Base-by-base conservation (phyloP, 2,797 vertebrate genomes). In the Typhlichthys eigenmanni region DNA sequence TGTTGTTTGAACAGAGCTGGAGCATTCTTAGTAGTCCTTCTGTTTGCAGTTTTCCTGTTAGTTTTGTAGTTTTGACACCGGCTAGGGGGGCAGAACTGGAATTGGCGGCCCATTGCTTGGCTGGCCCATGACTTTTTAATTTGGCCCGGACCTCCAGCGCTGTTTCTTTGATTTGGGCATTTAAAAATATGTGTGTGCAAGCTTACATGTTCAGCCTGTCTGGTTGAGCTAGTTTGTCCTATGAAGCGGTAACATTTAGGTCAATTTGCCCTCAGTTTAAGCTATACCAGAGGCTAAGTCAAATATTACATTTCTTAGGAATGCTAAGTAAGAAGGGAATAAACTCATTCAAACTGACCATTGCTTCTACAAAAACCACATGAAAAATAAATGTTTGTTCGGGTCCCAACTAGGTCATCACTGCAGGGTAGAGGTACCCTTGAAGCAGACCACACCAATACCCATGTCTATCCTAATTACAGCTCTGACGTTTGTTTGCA, bases 401-500 rank as follows among this genome's bases (percentile, higher is more conserved):
- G 62, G 83, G 64, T 71, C 75, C 76, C 79, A 84, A 84, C 79
- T 76, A 71, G 67, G 62, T 56, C 13, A 57, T 74, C 70, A 45
- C 47, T 58, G 29, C 47, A 45, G 53, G 74, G 72, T 50, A 34
- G 62, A 79, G 67, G 78, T 80, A 74, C 75, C 79, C 69, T 62
- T 62, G 55, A 78, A 55, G 62, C 68, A 45, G 74, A 72, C 86
- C 80, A 80, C 76, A 71, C 81, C 58, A 34, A 34, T 14, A 48
- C 46, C 43, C 45, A 7, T 46, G 13, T 46, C 72, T 65, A 48
- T 62, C 69, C 80, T 67, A 70, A 78, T 47, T 50, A 66, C 56
- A 56, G 66, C 72, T 69, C 73, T 50, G 64, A 75, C 2, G 64
- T 79, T 80, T 86, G 87, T 90, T 88, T 88, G 87, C 76, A 90